Percentiles rank a stretch among this genome's conserved stretches.
Conservation (phyloP, 2,888 invertebrate species). For the Oxystoma pomonae region DNA sequence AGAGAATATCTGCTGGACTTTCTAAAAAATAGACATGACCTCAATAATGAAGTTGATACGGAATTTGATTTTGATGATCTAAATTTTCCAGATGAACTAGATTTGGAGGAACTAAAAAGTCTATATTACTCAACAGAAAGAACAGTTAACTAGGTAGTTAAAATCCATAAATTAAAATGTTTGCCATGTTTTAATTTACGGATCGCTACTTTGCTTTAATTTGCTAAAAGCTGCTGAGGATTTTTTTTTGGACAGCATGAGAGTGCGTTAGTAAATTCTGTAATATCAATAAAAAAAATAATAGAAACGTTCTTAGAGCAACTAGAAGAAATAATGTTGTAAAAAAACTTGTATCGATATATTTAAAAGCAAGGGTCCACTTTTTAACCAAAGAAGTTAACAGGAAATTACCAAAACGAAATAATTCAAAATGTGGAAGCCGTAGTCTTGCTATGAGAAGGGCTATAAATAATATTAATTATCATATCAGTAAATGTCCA, state of each 20-base stretch:
- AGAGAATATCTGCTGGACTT: constrained; percentile 24
- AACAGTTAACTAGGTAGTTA: not conserved
- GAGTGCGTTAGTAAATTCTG: not conserved
- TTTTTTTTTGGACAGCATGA: not conserved
- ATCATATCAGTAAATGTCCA: too few species aligned
- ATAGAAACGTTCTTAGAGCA: not conserved
- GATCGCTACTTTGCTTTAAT: not conserved
- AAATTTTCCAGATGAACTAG: not conserved
- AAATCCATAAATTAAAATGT: not conserved
- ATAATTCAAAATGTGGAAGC: not conserved
- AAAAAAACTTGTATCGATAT: not conserved
- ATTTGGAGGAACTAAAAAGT: not conserved
- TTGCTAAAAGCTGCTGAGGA: not conserved
- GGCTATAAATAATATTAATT: too few species aligned
- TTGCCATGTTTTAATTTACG: not conserved
- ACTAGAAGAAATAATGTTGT: not conserved
- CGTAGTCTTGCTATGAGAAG: not conserved
- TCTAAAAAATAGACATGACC: constrained; percentile 12
- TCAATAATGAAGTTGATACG: not conserved
- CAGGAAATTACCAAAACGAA: not conserved
- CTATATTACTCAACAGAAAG: not conserved
- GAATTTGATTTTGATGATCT: not conserved
- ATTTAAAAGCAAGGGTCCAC: not conserved
- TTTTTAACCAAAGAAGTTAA: not conserved
- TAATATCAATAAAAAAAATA: not conserved